These are phyloP conservation scores for Atherinosoma microstoma DNA, from an alignment of 2,797 vertebrate genomes.

Conservation along the genomic window DNA sequence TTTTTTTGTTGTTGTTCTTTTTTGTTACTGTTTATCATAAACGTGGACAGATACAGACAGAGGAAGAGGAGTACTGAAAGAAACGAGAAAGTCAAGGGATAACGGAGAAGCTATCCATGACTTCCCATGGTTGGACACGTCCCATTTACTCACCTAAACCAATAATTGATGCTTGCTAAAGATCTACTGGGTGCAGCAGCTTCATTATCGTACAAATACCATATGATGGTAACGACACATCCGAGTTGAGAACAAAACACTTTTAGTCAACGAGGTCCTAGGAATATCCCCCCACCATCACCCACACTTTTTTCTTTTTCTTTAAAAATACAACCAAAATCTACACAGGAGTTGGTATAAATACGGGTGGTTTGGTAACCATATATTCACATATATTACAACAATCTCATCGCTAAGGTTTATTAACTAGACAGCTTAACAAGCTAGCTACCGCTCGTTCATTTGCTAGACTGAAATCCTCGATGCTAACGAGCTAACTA, in stretches of 20 bases:
- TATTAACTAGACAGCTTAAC: slow-evolving; percentile 20
- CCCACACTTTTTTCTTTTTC: background rate
- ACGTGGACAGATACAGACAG: background rate
- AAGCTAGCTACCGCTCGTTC: slow-evolving; percentile 26
- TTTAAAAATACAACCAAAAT: background rate
- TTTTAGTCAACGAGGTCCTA: slow-evolving; percentile 28
- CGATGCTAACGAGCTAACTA: slow-evolving; percentile 64
- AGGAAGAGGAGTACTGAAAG: slow-evolving; percentile 26
- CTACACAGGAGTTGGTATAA: background rate
- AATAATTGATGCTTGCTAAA: background rate
- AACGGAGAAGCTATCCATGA: slow-evolving; percentile 11
- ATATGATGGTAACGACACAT: slow-evolving; percentile 2
- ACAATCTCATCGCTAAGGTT: background rate
- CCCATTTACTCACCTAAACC: background rate
- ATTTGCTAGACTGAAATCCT: slow-evolving; percentile 54
- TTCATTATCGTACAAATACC: slow-evolving; percentile 7
- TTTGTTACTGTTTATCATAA: slow-evolving; percentile 1
- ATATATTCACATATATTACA: background rate
- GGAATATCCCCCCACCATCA: no score
- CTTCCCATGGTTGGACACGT: background rate
- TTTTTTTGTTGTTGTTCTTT: background rate
- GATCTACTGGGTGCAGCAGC: background rate
- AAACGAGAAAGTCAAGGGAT: slow-evolving; percentile 9
- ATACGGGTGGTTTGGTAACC: fast-evolving
- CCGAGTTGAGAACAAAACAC: slow-evolving; percentile 27